Conservation (phyloP, 1,140 invertebrate species). For the Listronotus oregonensis region DNA sequence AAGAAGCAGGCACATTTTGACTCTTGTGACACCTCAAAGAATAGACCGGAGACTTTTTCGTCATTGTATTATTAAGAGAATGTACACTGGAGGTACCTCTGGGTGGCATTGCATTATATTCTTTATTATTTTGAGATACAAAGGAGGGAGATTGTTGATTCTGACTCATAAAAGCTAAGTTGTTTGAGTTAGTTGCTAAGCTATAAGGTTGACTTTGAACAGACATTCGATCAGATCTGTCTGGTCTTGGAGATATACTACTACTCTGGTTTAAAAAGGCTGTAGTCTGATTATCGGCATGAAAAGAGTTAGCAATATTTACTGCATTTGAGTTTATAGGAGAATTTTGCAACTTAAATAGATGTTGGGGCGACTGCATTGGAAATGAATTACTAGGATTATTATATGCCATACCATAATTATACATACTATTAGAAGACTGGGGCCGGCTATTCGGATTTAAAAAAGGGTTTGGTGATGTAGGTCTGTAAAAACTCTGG, state of each 20-base stretch:
- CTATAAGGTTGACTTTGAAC: slow-evolving; percentile 12
- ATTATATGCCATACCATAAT: neutral
- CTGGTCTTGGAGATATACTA: neutral
- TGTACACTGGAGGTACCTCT: slow-evolving; percentile 8
- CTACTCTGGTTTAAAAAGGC: slow-evolving; percentile 13
- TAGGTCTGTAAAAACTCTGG: neutral
- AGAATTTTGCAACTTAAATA: neutral
- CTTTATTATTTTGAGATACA: slow-evolving; percentile 53
- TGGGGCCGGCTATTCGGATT: neutral
- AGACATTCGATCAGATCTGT: slow-evolving; percentile 24
- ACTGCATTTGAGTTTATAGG: neutral
- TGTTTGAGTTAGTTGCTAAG: neutral
- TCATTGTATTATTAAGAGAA: neutral
- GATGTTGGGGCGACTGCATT: neutral
- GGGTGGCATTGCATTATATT: slow-evolving; percentile 57
- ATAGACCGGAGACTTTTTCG: neutral
- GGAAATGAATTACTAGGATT: neutral
- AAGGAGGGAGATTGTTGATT: slow-evolving; percentile 53
- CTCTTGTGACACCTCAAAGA: slow-evolving; percentile 2
- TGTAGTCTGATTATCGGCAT: neutral
- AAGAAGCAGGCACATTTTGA: slow-evolving; percentile 23
- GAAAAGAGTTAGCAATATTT: neutral
- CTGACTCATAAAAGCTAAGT: neutral
- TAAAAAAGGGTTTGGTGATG: slow-evolving; percentile 20
- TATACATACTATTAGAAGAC: slow-evolving; percentile 11